Evolutionary conservation across 2,888 invertebrate genomes (phyloP), one percentile per base, ranked within the genome.

Genomic region (Pegoplata infirma): DNA sequence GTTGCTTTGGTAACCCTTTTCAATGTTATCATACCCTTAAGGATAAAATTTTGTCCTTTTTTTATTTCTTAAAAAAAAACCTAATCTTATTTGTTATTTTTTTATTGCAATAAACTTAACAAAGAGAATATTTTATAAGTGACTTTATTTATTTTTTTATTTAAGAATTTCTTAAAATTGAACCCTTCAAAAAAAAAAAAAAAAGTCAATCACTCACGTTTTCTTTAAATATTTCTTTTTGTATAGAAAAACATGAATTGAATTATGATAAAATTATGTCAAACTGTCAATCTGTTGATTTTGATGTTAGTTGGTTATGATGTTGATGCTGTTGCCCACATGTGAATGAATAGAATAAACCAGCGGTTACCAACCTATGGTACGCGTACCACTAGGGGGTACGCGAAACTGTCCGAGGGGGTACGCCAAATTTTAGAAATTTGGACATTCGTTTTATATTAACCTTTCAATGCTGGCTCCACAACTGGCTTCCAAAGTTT

Each of bases 181-280:
- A 46, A 49, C 7, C 44, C 40, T 28, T 59, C 19, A 44, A 28
- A n/a, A n/a, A n/a, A n/a, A n/a, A n/a, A n/a, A n/a, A n/a, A n/a
- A 49, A 23, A 51, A 51, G 23, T 23, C 21, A 51, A 7, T 51
- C 51, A 28, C 66, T 59, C 59, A 67, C 36, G 61, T 75, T 56
- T 47, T 46, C 14, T 53, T 44, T 19, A 32, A 59, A 73, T 47
- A 49, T 40, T 64, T 72, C 40, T 19, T 28, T 46, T 66, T 21
- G 3, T 10, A 49, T 55, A 16, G 16, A 77, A 82, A 83, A 83
- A 76, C 85, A 84, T 85, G 84, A 82, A 84, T 84, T 83, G 88
- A 88, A 88, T 88, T 86, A 86, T 88, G 88, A 88, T 86, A 85
- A 87, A n/a, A 88, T 86, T 86, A 86, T 87, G 84, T 83, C 84